phyloP scores from a whole-genome alignment of 2,797 vertebrate genomes.

The Pseudocheirus occidentalis region DNA sequence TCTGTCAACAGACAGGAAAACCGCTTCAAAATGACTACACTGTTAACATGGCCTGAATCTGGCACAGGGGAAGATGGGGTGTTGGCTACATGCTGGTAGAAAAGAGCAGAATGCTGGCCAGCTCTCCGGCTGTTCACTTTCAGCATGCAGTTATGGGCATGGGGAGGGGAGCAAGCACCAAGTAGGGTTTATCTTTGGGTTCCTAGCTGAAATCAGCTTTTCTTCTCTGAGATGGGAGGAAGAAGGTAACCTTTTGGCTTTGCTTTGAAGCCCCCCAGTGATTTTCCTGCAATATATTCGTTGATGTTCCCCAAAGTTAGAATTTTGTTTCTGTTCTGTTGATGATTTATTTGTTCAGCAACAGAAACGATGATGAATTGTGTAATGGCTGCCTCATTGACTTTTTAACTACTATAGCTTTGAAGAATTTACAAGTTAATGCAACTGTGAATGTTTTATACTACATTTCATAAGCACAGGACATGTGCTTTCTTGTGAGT shows the following conservation, averaged over 20 bases:
- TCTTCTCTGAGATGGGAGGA: constrained; percentile 55
- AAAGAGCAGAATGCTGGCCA: constrained; percentile 21
- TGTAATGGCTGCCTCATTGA: constrained; percentile 58
- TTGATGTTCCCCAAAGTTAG: constrained; percentile 74
- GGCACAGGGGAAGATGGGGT: neutral
- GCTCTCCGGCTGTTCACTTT: neutral
- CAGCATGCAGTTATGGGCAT: neutral
- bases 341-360: constrained; percentile 79
- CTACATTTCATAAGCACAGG: constrained; percentile 66
- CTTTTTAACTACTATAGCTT: constrained; percentile 65
- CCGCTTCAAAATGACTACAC: constrained; percentile 17
- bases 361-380: constrained; percentile 75
- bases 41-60: constrained; percentile 44
- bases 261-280: constrained; percentile 55
- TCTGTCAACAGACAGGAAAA: constrained; percentile 42
- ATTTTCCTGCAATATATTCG: constrained; percentile 48
- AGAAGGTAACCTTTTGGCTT: constrained; percentile 68
- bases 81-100: neutral
- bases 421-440: constrained; percentile 65
- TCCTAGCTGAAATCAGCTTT: constrained; percentile 17
- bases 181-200: neutral
- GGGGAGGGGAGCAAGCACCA: neutral
- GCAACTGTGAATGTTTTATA: constrained; percentile 52
- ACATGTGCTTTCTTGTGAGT: constrained; percentile 58
- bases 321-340: constrained; percentile 73